phyloP scores from a whole-genome alignment of 2,797 vertebrate species.

The Coranthus polyacanthus region DNA sequence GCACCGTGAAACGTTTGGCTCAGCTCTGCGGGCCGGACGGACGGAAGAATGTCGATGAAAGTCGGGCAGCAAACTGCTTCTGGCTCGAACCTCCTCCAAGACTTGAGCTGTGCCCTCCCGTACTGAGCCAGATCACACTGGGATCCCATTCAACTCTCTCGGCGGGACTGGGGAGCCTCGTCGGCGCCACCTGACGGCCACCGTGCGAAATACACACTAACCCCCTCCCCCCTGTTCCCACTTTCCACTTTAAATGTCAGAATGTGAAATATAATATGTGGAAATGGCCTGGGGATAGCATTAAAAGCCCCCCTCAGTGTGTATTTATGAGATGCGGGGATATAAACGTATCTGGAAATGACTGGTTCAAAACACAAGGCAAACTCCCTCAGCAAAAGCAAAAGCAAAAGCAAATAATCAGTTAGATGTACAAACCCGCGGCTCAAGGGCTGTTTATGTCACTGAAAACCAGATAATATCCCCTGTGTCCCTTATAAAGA shows the following conservation, averaged over 20 bases:
- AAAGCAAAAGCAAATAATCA: conserved; percentile 38
- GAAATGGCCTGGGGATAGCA: conserved; percentile 21
- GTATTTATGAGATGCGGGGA: conserved; percentile 22
- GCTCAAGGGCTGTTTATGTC: neutral
- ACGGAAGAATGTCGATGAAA: conserved; percentile 43
- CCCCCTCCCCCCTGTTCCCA: neutral
- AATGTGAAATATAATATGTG: conserved; percentile 41
- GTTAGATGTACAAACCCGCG: conserved; percentile 12
- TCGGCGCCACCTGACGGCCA: conserved; percentile 66
- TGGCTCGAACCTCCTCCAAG: conserved; percentile 39
- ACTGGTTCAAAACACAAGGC: conserved; percentile 9
- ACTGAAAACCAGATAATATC: conserved; percentile 28
- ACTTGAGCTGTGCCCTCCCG: conserved; percentile 56
- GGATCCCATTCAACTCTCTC: conserved; percentile 67
- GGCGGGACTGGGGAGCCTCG: conserved; percentile 37
- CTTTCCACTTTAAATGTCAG: conserved; percentile 35
- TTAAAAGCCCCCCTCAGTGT: conserved; percentile 6
- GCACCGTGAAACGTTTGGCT: conserved; percentile 49
- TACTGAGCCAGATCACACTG: conserved; percentile 53
- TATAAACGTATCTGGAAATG: conserved; percentile 2
- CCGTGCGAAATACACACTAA: neutral
- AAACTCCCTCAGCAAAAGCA: conserved; percentile 28
- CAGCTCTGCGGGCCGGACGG: conserved; percentile 13
- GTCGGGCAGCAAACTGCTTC: conserved; percentile 20
- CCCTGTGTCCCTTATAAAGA: conserved; percentile 8